Evolutionary conservation across 2,888 invertebrate genomes (phyloP), one percentile per base, ranked within the genome.

Genomic region (Noctua janthe): DNA sequence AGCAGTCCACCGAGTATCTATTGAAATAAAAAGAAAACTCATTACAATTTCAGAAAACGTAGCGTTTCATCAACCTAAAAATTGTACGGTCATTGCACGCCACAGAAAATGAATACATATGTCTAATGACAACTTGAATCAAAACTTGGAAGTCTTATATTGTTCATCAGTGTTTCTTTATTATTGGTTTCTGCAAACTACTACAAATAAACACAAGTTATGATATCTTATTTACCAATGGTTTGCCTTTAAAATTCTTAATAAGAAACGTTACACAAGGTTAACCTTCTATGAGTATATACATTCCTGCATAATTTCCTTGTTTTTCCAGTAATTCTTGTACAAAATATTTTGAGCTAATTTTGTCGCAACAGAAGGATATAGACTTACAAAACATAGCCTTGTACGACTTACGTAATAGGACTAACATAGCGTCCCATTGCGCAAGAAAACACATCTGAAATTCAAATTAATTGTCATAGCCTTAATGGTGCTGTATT

Each of bases 1-100:
- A 93, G 71, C 72, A 94, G 69, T 10, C 87, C 86, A 23, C 90
- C 78, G 15, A 95, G 88, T 10, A 93, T 92, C 95, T 95, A 91
- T 51, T 59, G 78, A 59, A 84, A 85, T 76, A 73, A 78, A 13
- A 69, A 11, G 29, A 49, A 69, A 39, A 64, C 1, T 49, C 0
- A 39, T 5, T 29, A 69, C n/a, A 54, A 35, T 29, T 47, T n/a
- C 3, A 11, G n/a, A n/a, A 75, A 76, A 51, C 54, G n/a, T n/a
- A 20, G 13, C 2, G 29, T 71, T 81, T 29, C 8, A 8, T 43
- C 6, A 51, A 20, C 35, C 3, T 29, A 1, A 6, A 47, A 39
- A 35, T 23, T 20, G 2, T 49, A 39, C 47, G 11, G n/a, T 3
- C 6, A 62, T 29, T 62, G 4, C 15, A 29, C 7, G 20, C 20